Evolutionary conservation across 2,113 vertebrate species (phyloP).

Genomic region (Charina bottae): DNA sequence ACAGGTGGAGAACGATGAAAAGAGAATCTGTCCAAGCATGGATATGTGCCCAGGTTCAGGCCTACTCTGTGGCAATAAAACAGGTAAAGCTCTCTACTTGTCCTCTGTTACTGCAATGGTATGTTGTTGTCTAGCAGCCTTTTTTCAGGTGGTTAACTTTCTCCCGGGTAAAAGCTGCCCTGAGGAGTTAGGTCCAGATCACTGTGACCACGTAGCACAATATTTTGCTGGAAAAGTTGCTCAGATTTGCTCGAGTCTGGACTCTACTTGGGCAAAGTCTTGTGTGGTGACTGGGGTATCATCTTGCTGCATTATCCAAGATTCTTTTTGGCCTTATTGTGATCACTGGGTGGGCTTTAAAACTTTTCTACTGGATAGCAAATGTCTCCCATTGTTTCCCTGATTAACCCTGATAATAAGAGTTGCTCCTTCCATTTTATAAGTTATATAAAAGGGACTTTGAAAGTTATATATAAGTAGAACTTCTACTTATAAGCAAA

Average conservation of each 20-base stretch:
- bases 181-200: not conserved
- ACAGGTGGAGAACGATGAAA: not conserved
- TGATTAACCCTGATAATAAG: not conserved
- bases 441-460: not conserved
- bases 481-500: not conserved
- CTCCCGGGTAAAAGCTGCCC: not conserved
- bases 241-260: not conserved
- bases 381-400: not conserved
- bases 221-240: not conserved
- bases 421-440: not conserved
- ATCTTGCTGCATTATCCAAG: not conserved
- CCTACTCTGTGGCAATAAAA: not conserved
- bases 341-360: not conserved
- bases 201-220: not conserved
- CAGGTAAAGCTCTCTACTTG: not conserved
- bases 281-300: not conserved
- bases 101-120: not conserved
- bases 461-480: not conserved
- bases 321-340: not conserved
- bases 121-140: not conserved
- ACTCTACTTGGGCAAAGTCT: not conserved
- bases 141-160: not conserved
- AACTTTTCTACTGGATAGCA: not conserved
- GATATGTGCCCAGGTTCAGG: not conserved
- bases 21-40: not conserved